phyloP scores from a whole-genome alignment of 2,888 invertebrate genomes.

The Piscicola geometra region DNA sequence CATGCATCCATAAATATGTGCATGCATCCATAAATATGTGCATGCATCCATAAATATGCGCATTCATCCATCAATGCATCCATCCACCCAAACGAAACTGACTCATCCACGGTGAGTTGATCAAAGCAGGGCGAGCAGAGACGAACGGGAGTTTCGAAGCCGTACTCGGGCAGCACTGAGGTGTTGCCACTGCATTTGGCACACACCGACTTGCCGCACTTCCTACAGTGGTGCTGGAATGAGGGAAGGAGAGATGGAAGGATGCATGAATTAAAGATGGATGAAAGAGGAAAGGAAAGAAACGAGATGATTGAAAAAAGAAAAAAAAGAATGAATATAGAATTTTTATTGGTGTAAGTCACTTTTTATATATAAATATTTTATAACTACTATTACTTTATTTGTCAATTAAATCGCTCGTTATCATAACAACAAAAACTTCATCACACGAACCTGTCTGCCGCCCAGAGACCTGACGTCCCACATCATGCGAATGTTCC shows the following conservation, averaged over 20 bases:
- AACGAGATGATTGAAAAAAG: no score
- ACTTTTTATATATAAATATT: no score
- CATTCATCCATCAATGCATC: no score
- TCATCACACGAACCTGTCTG: conserved; percentile 58
- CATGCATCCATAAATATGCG: no score
- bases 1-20: no score
- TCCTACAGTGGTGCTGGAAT: conserved; percentile 60
- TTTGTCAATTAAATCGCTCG: no score
- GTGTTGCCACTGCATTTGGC: conserved; percentile 82
- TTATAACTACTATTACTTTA: no score
- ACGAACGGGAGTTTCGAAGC: conserved; percentile 93
- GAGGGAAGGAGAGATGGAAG: not conserved
- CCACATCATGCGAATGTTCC: conserved; percentile 98
- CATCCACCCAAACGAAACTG: no score
- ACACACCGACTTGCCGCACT: conserved; percentile 90
- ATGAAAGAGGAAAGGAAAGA: no score
- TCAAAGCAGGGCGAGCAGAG: conserved; percentile 87
- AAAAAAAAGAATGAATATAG: no score
- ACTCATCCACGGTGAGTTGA: conserved; percentile 78
- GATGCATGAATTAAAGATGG: not conserved
- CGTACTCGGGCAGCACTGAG: conserved; percentile 87
- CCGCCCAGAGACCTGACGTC: conserved; percentile 86
- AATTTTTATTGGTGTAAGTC: no score
- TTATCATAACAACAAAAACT: not conserved
- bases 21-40: no score